phyloP scores from a whole-genome alignment of 2,113 vertebrate species.

The Sprattus sprattus region DNA sequence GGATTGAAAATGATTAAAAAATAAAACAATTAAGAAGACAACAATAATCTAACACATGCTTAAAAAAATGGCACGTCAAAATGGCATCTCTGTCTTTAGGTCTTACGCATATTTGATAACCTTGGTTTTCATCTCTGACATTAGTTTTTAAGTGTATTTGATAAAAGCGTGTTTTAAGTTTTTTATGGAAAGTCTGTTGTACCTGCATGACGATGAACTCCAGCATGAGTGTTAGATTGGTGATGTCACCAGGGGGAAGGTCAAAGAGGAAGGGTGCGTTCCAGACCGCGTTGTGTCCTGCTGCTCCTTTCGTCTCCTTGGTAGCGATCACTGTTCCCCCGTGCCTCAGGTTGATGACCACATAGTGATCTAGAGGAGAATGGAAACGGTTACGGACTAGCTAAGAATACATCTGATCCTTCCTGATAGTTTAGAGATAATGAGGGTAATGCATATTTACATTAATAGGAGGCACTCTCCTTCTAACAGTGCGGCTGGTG shows the following conservation, averaged over 20 bases:
- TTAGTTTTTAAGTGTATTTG: too few relatives aligned
- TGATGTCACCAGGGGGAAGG: slow-evolving; percentile 69
- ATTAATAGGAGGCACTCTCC: too few relatives aligned
- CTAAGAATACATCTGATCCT: too few relatives aligned
- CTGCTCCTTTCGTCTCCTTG: slow-evolving; percentile 73
- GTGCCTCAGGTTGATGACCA: slow-evolving; percentile 72
- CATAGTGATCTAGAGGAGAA: slow-evolving; percentile 69
- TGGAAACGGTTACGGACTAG: neutral
- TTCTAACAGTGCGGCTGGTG: too few relatives aligned
- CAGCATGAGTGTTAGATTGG: slow-evolving; percentile 63
- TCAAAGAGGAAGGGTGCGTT: slow-evolving; percentile 80
- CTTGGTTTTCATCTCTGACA: too few relatives aligned
- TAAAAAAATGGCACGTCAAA: slow-evolving; percentile 18
- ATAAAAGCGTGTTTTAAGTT: too few relatives aligned
- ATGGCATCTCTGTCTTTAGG: too few relatives aligned
- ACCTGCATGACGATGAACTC: slow-evolving; percentile 81
- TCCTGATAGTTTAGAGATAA: too few relatives aligned
- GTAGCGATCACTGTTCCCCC: slow-evolving; percentile 62
- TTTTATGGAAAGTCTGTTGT: too few relatives aligned
- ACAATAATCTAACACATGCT: neutral
- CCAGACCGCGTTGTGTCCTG: slow-evolving; percentile 73
- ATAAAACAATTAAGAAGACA: neutral
- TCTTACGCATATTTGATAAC: too few relatives aligned
- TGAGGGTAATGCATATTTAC: too few relatives aligned
- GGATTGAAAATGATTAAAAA: neutral